These are phyloP conservation scores for Danaus melanippus DNA, from an alignment of 1,140 invertebrate genomes.

Conservation along the genomic window DNA sequence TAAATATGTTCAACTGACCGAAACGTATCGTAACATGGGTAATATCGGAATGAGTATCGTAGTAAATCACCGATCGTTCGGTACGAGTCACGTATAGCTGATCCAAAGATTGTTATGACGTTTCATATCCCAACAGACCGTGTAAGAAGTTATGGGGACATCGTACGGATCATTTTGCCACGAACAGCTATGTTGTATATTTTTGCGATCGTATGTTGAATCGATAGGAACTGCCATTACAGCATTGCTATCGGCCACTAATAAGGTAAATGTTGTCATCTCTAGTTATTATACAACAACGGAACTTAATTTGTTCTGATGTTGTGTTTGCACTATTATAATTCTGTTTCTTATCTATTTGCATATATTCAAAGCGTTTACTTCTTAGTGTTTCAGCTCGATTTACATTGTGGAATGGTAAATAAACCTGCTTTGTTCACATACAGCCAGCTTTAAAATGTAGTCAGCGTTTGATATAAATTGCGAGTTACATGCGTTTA, in stretches of 20 bases:
- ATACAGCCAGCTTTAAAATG: no score
- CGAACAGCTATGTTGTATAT: not conserved
- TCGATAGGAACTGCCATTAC: constrained; percentile 13
- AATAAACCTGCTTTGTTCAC: no score
- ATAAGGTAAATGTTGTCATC: constrained; percentile 9
- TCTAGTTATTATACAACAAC: no score
- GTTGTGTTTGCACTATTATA: no score
- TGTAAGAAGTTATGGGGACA: constrained; percentile 7
- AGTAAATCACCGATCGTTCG: constrained; percentile 22
- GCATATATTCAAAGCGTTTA: no score
- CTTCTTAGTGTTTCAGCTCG: no score
- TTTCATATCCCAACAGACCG: not conserved
- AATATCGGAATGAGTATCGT: constrained; percentile 30
- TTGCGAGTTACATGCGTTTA: not conserved
- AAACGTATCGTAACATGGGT: constrained; percentile 35
- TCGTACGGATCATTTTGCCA: constrained; percentile 8
- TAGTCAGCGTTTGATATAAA: no score
- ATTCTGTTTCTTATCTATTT: no score
- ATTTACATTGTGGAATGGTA: no score
- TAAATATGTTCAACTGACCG: constrained; percentile 18
- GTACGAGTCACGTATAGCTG: constrained; percentile 21
- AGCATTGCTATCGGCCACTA: constrained; percentile 9
- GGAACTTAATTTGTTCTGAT: no score
- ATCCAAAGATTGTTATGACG: constrained; percentile 8
- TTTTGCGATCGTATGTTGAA: constrained; percentile 1